Evolutionary conservation across 2,797 vertebrate species (phyloP), one percentile per base, ranked within the genome.

Genomic region (Tenualosa thibaudeaui): DNA sequence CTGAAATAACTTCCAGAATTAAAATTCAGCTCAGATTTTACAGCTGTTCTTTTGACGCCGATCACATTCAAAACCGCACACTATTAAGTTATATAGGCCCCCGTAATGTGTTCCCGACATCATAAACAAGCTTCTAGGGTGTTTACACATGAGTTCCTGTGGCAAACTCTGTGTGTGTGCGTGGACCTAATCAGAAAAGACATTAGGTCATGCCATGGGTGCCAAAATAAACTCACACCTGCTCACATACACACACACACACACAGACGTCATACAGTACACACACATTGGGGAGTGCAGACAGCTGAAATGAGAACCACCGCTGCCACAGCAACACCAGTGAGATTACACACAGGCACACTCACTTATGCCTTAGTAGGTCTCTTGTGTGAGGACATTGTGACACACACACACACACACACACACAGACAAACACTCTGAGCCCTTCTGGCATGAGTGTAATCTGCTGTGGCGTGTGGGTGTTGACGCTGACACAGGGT

Each of bases 401-500:
- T 37, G 10, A 40, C 3, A 31, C 68, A 31, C 68, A 15, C 13
- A 68, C 62, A 68, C 62, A 68, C 8, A 37, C 26, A 68, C 62
- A 31, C 62, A 65, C 62, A 68, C 62, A 68, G 24, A 68, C 62
- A 68, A 9, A 37, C 26, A 68, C 26, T 84, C 88, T 85, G 82
- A 85, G 81, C 85, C 86, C 84, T 87, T 90, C 89, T 87, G 88
- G 92, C 89, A 89, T 85, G 86, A 87, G 87, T 86, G 88, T 86
- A 89, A 83, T 68, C 88, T 83, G 85, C 51, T 15, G 68, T 75
- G 83, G 24, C 40, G 60, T 85, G 78, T 58, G 43, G 81, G 87
- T 60, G 53, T 82, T 88, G 90, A 90, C 87, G 91, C 86, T 93
- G 92, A 94, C 89, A 88, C 89, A 92, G 83, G 81, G 86, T 89